A percentile compares a stretch with the other conserved stretches of the same genome.
Conservation (phyloP, 2,113 vertebrate genomes). For the Cyanoderma ruficeps region DNA sequence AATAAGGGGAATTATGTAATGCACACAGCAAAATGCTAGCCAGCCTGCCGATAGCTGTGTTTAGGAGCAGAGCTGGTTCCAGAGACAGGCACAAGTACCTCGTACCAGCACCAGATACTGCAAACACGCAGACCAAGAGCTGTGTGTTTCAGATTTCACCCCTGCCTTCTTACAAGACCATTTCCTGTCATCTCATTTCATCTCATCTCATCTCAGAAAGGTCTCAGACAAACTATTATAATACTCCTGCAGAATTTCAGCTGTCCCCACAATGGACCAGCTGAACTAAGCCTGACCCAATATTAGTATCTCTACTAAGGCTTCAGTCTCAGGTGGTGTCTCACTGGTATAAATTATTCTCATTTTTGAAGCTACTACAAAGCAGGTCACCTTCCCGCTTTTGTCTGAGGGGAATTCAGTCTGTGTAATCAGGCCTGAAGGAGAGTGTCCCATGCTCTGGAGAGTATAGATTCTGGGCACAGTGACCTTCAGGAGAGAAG, state of each 20-base stretch:
- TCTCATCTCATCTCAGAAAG: background rate
- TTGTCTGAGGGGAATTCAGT: background rate
- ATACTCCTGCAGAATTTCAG: background rate
- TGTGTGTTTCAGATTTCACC: background rate
- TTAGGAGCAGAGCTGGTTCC: background rate
- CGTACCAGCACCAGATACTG: background rate
- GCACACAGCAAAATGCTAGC: background rate
- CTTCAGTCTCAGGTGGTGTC: background rate
- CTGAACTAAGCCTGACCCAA: background rate
- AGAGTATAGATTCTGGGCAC: background rate
- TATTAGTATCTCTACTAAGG: background rate
- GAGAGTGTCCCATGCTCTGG: background rate
- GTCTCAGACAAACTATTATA: background rate
- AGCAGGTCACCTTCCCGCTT: background rate
- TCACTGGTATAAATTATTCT: background rate
- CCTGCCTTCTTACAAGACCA: background rate
- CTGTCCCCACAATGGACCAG: background rate
- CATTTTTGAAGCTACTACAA: background rate
- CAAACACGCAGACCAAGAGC: background rate
- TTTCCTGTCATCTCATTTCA: background rate
- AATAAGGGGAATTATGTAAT: background rate
- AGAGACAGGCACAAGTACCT: background rate
- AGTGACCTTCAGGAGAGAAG: background rate
- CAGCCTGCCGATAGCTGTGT: background rate
- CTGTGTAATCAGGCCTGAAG: conserved; percentile 22